Evolutionary conservation across 92 coral and sea anemone genomes (phyloP).

Genomic region (Zoanthus sansibaricus): DNA sequence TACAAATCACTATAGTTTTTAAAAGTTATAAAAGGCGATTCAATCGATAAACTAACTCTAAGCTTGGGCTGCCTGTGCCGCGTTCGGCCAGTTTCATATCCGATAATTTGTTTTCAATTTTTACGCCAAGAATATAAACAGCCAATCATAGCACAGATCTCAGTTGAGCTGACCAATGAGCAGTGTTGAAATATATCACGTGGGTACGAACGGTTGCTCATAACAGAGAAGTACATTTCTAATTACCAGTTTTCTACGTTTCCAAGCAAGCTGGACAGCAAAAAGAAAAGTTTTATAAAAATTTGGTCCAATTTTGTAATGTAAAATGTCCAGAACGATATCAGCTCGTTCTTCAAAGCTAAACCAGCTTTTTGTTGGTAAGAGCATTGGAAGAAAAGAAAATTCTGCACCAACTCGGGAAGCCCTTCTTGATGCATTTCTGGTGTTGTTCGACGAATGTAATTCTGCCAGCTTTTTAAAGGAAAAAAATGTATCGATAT

Average conservation of each 20-base stretch:
- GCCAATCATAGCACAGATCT: constrained; percentile 26
- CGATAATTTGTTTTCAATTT: constrained; percentile 15
- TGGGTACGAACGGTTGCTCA: constrained; percentile 35
- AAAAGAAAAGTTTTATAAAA: background rate
- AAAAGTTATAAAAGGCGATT: too few species aligned
- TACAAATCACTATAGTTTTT: too few species aligned
- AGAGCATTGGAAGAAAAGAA: constrained; percentile 76
- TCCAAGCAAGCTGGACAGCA: background rate
- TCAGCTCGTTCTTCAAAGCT: constrained; percentile 84
- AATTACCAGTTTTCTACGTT: background rate
- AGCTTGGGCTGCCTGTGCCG: too few species aligned
- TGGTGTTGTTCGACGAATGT: constrained; percentile 92
- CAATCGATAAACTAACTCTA: too few species aligned
- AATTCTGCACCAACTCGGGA: constrained; percentile 74
- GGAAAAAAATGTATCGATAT: constrained; percentile 87
- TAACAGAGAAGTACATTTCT: background rate
- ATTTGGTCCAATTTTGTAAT: background rate
- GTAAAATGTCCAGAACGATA: constrained; percentile 74
- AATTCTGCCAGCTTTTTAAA: constrained; percentile 79
- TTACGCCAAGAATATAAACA: constrained; percentile 24
- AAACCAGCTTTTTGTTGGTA: constrained; percentile 80
- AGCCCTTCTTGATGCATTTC: constrained; percentile 91
- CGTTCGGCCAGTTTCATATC: too few species aligned
- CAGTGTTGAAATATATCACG: constrained; percentile 11
- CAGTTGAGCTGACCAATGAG: constrained; percentile 3